phyloP scores from a whole-genome alignment of 1,140 invertebrate species.

The Lepidurus arcticus region DNA sequence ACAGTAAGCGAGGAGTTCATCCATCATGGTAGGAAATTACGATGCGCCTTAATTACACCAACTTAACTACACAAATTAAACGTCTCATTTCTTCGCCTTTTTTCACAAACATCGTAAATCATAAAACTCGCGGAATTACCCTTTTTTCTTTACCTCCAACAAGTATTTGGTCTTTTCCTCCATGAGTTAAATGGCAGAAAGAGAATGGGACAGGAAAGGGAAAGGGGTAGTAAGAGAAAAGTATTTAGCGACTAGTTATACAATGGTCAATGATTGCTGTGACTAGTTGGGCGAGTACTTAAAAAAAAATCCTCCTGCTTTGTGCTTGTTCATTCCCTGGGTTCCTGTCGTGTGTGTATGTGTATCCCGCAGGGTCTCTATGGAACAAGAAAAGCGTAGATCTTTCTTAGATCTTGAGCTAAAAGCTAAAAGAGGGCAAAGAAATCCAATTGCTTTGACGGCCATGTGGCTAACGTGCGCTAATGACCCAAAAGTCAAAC shows the following conservation, averaged over 20 bases:
- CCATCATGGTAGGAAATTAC: not conserved
- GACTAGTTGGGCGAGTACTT: no score
- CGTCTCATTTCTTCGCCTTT: no score
- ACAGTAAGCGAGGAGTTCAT: not conserved
- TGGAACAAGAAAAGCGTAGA: not conserved
- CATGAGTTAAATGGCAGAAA: no score
- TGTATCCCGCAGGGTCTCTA: not conserved
- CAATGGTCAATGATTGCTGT: no score
- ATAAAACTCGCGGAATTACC: no score
- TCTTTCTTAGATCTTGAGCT: not conserved
- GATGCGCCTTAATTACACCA: conserved; percentile 8
- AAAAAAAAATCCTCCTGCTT: not conserved
- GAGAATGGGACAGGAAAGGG: no score
- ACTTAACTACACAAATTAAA: not conserved
- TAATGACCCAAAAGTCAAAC: not conserved
- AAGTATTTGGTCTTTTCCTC: no score
- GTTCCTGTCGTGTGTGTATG: conserved; percentile 2
- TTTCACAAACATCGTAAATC: no score
- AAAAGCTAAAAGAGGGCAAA: not conserved
- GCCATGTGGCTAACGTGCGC: conserved; percentile 17
- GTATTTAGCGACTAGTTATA: no score
- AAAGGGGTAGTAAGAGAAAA: no score
- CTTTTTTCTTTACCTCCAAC: no score
- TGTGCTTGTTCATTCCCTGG: not conserved
- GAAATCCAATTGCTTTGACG: not conserved